These are phyloP conservation scores for Ailurus styani DNA, from an alignment of 2,113 vertebrate species.

Conservation along the genomic window DNA sequence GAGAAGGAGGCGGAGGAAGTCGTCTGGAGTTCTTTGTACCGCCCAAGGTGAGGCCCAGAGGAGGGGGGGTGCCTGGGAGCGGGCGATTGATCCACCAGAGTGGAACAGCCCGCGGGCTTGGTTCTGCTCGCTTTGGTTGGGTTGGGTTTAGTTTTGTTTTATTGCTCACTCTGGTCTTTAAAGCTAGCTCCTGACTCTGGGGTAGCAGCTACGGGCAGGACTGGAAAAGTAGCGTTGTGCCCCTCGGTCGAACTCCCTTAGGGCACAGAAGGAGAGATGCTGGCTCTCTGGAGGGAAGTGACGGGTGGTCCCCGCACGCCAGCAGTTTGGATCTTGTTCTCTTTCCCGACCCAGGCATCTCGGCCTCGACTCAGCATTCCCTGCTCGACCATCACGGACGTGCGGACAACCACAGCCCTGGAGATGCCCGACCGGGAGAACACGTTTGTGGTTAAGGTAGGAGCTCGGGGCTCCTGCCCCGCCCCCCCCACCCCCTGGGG, in stretches of 20 bases:
- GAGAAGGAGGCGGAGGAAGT: constrained; percentile 85
- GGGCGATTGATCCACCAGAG: not conserved
- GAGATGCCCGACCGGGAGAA: constrained; percentile 95
- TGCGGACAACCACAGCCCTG: constrained; percentile 90
- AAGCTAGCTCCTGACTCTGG: not conserved
- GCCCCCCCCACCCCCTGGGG: too few relatives aligned
- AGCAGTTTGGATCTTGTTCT: not conserved
- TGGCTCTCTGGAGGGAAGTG: not conserved
- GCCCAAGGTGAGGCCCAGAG: constrained; percentile 85
- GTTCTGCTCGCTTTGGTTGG: not conserved
- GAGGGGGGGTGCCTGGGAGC: not conserved
- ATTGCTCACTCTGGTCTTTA: not conserved
- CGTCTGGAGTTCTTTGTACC: constrained; percentile 94
- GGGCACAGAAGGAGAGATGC: not conserved
- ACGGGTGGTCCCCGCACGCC: not conserved
- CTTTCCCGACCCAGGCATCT: constrained; percentile 79
- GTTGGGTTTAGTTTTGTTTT: not conserved
- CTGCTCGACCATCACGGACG: constrained; percentile 88
- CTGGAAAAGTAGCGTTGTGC: not conserved
- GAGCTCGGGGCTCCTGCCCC: not conserved
- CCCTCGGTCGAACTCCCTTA: not conserved
- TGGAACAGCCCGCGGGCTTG: accelerated
- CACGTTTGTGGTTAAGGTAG: constrained; percentile 92
- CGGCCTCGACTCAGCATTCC: constrained; percentile 89
- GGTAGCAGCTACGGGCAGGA: not conserved